Evolutionary conservation across 2,888 invertebrate genomes (phyloP).

Genomic region (Diaperis boleti): DNA sequence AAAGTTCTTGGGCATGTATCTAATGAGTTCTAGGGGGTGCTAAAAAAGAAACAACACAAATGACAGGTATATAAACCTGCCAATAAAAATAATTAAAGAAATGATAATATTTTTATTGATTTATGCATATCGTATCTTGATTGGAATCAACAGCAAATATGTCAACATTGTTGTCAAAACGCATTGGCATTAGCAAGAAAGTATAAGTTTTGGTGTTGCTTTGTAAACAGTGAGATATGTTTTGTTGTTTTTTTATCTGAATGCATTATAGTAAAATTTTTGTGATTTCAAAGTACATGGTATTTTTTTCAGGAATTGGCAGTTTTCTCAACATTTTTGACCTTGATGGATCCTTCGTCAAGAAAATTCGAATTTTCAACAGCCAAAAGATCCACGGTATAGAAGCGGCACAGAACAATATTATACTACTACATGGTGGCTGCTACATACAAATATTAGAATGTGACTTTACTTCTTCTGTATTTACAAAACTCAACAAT

Average conservation of each 20-base stretch:
- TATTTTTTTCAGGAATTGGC: constrained; percentile 68
- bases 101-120: too few species aligned
- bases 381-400: constrained; percentile 74
- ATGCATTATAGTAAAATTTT: too few species aligned
- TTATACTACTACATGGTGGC: constrained; percentile 71
- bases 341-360: constrained; percentile 48
- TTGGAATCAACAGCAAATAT: too few species aligned
- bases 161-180: too few species aligned
- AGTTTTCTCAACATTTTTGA: constrained; percentile 62
- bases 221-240: neutral
- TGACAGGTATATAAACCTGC: too few species aligned
- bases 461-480: constrained; percentile 37
- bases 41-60: too few species aligned
- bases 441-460: constrained; percentile 66
- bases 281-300: neutral
- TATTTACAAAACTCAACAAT: constrained; percentile 48
- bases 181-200: constrained; percentile 9
- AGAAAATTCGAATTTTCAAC: constrained; percentile 59
- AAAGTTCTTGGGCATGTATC: too few species aligned
- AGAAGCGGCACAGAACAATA: constrained; percentile 58
- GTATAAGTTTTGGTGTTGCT: neutral
- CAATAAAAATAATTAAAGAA: too few species aligned
- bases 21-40: too few species aligned
- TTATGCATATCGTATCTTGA: too few species aligned
- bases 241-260: too few species aligned